Evolutionary conservation across 2,888 invertebrate species (phyloP).

Genomic region (Drosophila stalkeri): DNA sequence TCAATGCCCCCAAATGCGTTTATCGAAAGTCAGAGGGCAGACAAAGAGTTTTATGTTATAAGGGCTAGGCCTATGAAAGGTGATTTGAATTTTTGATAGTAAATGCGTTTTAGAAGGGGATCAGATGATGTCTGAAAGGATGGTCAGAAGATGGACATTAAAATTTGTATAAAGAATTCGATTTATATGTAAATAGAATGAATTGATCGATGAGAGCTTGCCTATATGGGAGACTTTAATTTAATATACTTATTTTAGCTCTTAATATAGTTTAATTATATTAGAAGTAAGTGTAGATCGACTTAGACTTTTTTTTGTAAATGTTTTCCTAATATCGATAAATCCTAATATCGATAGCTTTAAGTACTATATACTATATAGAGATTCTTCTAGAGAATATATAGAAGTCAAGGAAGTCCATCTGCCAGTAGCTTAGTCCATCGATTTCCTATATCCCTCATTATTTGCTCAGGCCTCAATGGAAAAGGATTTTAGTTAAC

Average conservation of each 20-base stretch:
- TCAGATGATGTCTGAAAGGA: not conserved
- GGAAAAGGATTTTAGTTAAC: conserved; percentile 19
- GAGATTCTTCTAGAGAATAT: not conserved
- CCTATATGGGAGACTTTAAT: not conserved
- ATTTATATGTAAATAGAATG: not conserved
- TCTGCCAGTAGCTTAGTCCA: not conserved
- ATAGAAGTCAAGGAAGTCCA: too few species aligned
- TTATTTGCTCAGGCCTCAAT: not conserved
- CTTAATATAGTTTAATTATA: not conserved
- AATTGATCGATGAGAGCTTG: not conserved
- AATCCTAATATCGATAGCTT: too few species aligned
- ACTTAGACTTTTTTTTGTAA: too few species aligned
- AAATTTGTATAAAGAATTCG: not conserved
- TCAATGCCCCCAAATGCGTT: conserved; percentile 33
- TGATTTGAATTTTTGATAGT: conserved; percentile 6
- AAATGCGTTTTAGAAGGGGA: not conserved
- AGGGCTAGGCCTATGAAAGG: conserved; percentile 12
- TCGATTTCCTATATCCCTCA: not conserved
- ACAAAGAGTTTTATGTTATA: conserved; percentile 26
- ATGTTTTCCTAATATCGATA: too few species aligned
- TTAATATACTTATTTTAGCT: not conserved
- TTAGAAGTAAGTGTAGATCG: too few species aligned
- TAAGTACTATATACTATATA: not conserved
- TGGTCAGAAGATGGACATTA: not conserved
- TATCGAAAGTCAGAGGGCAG: conserved; percentile 28